A percentile compares a stretch with the other conserved stretches of the same genome.
phyloP scores from a whole-genome alignment of 2,797 vertebrate species.

The Falco peregrinus region DNA sequence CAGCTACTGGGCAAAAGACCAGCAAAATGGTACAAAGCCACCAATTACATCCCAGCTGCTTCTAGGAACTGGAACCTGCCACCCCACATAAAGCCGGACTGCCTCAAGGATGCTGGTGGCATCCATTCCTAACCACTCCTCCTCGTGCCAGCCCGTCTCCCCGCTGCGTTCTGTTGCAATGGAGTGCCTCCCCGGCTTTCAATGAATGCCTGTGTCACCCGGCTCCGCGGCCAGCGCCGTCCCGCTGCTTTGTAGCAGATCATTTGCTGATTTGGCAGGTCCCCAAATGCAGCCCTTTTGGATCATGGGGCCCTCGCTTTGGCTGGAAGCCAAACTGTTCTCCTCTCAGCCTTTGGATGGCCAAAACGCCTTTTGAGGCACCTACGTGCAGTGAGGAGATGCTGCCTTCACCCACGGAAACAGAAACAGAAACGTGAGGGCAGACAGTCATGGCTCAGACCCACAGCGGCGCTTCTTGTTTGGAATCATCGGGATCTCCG shows the following conservation, averaged over 20 bases:
- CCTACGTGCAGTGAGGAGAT: neutral
- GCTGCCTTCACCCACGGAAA: neutral
- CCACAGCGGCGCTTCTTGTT: neutral
- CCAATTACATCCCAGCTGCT: neutral
- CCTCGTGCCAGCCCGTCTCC: neutral
- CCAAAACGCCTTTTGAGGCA: neutral
- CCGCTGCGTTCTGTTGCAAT: fast-evolving
- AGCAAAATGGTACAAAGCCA: neutral
- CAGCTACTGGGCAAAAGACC: neutral
- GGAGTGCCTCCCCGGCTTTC: neutral
- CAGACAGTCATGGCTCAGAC: neutral
- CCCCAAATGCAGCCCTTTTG: neutral
- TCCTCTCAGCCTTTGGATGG: neutral
- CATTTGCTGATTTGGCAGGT: constrained; percentile 19
- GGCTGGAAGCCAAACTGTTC: neutral
- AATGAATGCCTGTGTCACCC: neutral
- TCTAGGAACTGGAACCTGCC: constrained; percentile 7
- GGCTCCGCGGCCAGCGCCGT: neutral
- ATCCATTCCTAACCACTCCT: neutral
- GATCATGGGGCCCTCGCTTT: neutral
- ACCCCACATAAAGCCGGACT: neutral
- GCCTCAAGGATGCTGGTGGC: neutral
- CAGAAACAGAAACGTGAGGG: neutral
- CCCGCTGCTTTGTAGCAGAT: neutral
- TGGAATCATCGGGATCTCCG: neutral